Conservation (phyloP, 2,888 invertebrate species). For the Villa cingulata region DNA sequence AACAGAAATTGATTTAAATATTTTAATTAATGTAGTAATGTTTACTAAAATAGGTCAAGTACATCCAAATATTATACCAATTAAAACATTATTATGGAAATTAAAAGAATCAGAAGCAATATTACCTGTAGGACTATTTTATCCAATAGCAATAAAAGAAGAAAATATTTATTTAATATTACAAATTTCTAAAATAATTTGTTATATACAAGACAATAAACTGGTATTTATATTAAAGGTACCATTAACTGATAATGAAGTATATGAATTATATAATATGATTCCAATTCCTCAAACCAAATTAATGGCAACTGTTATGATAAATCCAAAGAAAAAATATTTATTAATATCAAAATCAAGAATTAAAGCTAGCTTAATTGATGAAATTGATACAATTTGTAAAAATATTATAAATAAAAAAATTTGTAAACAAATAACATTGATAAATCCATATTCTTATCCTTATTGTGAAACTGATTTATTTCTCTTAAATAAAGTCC, state of each 20-base stretch:
- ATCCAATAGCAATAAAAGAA: neutral
- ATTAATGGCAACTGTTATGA: neutral
- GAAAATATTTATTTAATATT: neutral
- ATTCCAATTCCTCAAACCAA: neutral
- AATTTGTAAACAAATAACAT: neutral
- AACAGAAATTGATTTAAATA: neutral
- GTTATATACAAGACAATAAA: neutral
- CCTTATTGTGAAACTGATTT: neutral
- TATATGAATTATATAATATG: too few species aligned
- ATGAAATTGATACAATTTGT: neutral
- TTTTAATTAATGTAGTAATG: neutral
- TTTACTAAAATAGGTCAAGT: neutral
- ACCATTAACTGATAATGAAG: neutral
- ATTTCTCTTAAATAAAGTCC: neutral
- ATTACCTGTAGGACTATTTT: neutral
- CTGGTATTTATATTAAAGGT: neutral
- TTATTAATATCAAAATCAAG: neutral
- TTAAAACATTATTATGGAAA: neutral
- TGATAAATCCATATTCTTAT: neutral
- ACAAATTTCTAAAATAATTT: neutral
- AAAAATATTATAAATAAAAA: neutral
- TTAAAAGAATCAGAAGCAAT: neutral
- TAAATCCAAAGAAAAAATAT: neutral
- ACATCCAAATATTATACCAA: neutral
- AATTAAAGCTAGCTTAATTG: neutral